Conservation (phyloP, 1,140 invertebrate genomes). For the Caligus rogercresseyi region DNA sequence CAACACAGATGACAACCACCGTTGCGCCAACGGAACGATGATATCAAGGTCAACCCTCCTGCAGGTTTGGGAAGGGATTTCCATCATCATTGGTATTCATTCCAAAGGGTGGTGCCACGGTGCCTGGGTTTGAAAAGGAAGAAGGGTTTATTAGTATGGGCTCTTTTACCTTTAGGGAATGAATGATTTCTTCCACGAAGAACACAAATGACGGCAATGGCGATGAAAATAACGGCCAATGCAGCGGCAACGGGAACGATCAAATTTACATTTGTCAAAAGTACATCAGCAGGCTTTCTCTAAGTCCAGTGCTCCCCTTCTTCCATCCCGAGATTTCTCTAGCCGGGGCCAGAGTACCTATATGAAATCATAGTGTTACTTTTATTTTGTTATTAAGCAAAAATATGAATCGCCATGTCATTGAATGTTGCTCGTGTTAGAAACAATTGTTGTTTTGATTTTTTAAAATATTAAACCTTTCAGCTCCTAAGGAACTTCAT, state of each 20-base stretch:
- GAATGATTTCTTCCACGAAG: constrained; percentile 43
- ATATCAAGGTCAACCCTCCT: constrained; percentile 67
- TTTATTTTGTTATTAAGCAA: constrained; percentile 35
- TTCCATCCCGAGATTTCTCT: constrained; percentile 57
- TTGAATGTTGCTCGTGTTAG: constrained; percentile 27
- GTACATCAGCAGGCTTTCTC: constrained; percentile 24
- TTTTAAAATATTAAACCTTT: no score
- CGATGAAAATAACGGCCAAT: constrained; percentile 71
- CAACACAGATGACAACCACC: constrained; percentile 64
- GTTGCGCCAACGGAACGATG: constrained; percentile 64
- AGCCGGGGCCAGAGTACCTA: constrained; percentile 81
- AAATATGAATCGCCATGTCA: constrained; percentile 29
- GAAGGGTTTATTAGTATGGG: constrained; percentile 25
- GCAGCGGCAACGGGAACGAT: constrained; percentile 82
- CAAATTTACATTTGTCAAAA: constrained; percentile 57
- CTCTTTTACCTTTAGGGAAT: constrained; percentile 54
- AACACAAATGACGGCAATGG: constrained; percentile 59
- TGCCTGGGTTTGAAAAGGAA: constrained; percentile 38
- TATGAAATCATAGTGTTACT: constrained; percentile 1
- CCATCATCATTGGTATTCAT: constrained; percentile 34
- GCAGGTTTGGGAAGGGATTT: constrained; percentile 54
- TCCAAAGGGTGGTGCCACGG: constrained; percentile 50
- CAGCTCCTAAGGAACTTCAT: no score
- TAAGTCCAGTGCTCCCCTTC: constrained; percentile 31
- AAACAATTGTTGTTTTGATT: no score